A percentile compares a stretch with the other conserved stretches of the same genome.
Evolutionary conservation across 2,797 vertebrate genomes (phyloP).

Genomic region (Mus caroli): DNA sequence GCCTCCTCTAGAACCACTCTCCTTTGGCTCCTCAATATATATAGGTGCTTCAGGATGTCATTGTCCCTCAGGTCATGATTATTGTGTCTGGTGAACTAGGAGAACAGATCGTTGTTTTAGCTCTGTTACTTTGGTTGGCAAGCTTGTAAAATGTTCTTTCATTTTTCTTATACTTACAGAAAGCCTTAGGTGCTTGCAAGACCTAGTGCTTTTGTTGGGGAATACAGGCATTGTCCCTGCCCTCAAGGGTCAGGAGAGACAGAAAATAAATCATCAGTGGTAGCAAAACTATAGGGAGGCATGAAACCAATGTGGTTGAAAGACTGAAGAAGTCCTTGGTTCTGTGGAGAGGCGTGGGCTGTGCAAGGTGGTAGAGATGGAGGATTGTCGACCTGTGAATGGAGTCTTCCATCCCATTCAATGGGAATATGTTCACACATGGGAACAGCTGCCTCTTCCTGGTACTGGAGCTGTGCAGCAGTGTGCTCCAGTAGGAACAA

Average conservation of each 20-base stretch:
- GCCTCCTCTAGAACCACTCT: neutral
- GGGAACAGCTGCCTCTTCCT: neutral
- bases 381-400: neutral
- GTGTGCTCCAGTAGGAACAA: neutral
- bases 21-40: neutral
- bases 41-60: neutral
- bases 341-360: neutral
- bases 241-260: neutral
- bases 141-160: neutral
- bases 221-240: neutral
- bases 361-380: neutral
- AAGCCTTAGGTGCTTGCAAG: neutral
- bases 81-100: neutral
- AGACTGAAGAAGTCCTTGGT: neutral
- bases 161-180: neutral
- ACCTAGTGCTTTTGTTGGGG: neutral
- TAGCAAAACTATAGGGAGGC: neutral
- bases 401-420: neutral
- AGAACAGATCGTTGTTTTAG: neutral
- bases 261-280: neutral
- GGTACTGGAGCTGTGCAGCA: neutral
- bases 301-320: neutral
- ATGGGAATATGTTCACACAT: neutral
- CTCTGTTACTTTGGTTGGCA: neutral
- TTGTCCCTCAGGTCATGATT: neutral